Conservation (phyloP, 1,140 invertebrate genomes). For the Aethina tumida region DNA sequence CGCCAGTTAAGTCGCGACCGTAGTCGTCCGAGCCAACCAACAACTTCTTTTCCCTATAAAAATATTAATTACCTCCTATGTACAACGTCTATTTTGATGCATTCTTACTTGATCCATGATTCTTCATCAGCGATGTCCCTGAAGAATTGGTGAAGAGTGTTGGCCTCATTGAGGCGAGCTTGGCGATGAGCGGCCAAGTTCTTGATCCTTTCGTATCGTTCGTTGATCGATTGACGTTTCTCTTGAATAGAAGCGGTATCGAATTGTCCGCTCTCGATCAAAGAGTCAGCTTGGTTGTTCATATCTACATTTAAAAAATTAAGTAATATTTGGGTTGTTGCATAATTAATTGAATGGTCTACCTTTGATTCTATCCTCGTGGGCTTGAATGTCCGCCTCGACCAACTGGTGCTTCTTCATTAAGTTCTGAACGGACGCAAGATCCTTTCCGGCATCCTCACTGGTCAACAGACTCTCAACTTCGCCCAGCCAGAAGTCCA, state of each 20-base stretch:
- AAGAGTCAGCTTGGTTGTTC: constrained; percentile 87
- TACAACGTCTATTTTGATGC: constrained; percentile 3
- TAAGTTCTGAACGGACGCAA: constrained; percentile 97
- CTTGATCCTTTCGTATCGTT: constrained; percentile 86
- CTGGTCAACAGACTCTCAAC: constrained; percentile 93
- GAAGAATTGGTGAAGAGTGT: constrained; percentile 98
- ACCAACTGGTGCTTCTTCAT: constrained; percentile 99
- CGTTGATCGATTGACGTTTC: constrained; percentile 86
- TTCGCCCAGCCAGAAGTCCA: constrained; percentile 99
- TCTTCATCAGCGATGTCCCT: constrained; percentile 99
- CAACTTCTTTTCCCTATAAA: constrained; percentile 85
- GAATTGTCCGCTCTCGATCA: constrained; percentile 92
- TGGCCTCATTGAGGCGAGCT: constrained; percentile 84
- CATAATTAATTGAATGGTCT: constrained; percentile 12
- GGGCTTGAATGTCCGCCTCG: constrained; percentile 92
- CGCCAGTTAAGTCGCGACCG: constrained; percentile 93
- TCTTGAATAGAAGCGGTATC: constrained; percentile 88
- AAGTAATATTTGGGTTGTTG: background rate
- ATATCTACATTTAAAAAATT: constrained; percentile 52
- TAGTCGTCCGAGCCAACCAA: constrained; percentile 97
- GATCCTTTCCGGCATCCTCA: constrained; percentile 96
- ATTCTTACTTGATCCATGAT: constrained; percentile 90
- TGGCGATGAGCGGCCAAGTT: constrained; percentile 88
- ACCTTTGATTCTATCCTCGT: constrained; percentile 92
- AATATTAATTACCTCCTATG: constrained; percentile 2